Evolutionary conservation across 2,113 vertebrate species (phyloP), one percentile per base, ranked within the genome.

Genomic region (Callocephalon fimbriatum): DNA sequence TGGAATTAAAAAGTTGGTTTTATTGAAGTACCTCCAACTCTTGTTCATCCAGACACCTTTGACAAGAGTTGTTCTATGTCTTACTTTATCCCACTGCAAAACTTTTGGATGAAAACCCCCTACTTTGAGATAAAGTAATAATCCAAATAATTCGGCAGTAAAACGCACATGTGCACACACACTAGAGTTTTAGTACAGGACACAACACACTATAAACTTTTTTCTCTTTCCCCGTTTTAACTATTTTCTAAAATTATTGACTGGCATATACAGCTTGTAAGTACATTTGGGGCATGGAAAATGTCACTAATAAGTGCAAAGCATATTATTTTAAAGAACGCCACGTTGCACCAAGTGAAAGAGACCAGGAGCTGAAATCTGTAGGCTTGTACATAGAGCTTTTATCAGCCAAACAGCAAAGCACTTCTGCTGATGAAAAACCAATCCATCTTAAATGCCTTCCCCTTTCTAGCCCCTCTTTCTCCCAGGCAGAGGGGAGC

Each of bases 121-220:
- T 42, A 27, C 31, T 62, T 83, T 61, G 38, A 70, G 42, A 31
- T 31, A 35, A 88, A 63, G 10, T 20, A 59, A 44, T 35, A 86
- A 47, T 29, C 18, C 26, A 23, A 12, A 50, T 26, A 73, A 54
- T 56, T 61, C 19, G 59, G 23, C 22, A 56, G 31, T 48, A 71
- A 93, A 76, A 73, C 7, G 3, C 8, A 8, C 1, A 1, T 3
- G 1, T 20, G 27, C 1, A 15, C 15, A 48, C 18, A 22, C 8
- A 18, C 17, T 11, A 4, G 25, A 29, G 14, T 61, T 79, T 73
- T 61, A 13, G 53, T 17, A 65, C 8, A 35, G 26, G 38, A 58
- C n/a, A 45, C 6, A 72, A 15, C 9, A 59, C 15, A 23, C 7
- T 29, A 7, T 14, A 82, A 67, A 15, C 0, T 12, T 78, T 77